These are phyloP conservation scores for Synergus japonicus DNA, from an alignment of 2,888 invertebrate species.

Conservation along the genomic window DNA sequence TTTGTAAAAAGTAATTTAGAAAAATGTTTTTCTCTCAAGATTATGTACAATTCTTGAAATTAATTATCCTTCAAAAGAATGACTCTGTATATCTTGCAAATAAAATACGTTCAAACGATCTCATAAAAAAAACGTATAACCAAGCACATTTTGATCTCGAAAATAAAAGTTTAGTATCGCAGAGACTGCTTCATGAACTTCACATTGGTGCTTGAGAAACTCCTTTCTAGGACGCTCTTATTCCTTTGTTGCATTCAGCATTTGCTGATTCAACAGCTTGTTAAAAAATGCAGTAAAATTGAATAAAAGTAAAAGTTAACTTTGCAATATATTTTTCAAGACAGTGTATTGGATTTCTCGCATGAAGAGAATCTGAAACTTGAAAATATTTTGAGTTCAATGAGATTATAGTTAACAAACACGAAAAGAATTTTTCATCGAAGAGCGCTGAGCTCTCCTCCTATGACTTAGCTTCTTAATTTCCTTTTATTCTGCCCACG, in stretches of 20 bases:
- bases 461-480: slow-evolving; percentile 4
- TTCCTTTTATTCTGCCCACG: not conserved
- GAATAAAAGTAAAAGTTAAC: not conserved
- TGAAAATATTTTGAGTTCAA: not conserved
- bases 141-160: not conserved
- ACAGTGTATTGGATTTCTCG: too few species aligned
- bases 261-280: not conserved
- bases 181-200: slow-evolving; percentile 13
- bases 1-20: too few species aligned
- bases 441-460: not conserved
- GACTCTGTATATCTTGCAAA: not conserved
- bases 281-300: not conserved
- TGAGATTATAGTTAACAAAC: not conserved
- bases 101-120: not conserved
- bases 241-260: not conserved
- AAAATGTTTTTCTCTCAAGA: too few species aligned
- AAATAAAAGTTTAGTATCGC: slow-evolving; percentile 18
- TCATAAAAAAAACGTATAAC: not conserved
- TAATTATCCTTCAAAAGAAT: too few species aligned
- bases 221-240: slow-evolving; percentile 1
- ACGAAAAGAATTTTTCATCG: not conserved
- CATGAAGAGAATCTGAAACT: too few species aligned
- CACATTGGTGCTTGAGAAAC: not conserved
- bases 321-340: not conserved
- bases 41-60: too few species aligned